Evolutionary conservation across 1,140 invertebrate species (phyloP), one percentile per base, ranked within the genome.

Genomic region (Gryon sp.): DNA sequence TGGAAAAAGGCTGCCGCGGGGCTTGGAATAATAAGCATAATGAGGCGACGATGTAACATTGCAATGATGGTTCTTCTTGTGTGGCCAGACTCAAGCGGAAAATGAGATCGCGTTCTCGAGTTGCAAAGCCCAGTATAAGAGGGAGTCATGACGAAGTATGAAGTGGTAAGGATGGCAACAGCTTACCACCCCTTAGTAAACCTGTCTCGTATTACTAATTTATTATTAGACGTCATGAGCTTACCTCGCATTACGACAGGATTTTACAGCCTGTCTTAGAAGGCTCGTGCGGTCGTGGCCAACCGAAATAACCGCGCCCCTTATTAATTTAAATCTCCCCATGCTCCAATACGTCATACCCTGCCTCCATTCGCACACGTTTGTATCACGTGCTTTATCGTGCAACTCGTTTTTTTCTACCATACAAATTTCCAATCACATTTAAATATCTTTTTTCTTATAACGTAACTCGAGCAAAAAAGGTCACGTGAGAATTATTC

Each of bases 141-240:
- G 59, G 69, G 24, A 46, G 38, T 24, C 59, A 46, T 48, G 62
- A 65, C 69, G 60, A 48, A 60, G 68, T 62, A 53, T 41, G 24
- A 68, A 50, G 40, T 22, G 59, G 77, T 74, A 73, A 76, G 81
- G 80, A 78, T 76, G 41, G 53, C 60, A 52, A 65, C 43, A 79
- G 74, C 72, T 78, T 82, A 80, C 77, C 79, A 78, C 69, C 76
- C 76, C 78, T 83, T 79, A 77, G 80, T 70, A 73, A 76, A 83
- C 79, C 73, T 78, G 69, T 80, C 83, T 84, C 83, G 63, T 83
- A 82, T 84, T 84, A 84, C 83, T 84, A 84, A 83, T 84, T 84
- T 84, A 84, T 83, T 84, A 84, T 84, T 68, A 68, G 59, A 72
- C 76, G 72, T 84, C 82, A 80, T 77, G 69, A 72, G 80, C 79